phyloP scores from a whole-genome alignment of 2,113 vertebrate genomes.

The Sylvietta virens region DNA sequence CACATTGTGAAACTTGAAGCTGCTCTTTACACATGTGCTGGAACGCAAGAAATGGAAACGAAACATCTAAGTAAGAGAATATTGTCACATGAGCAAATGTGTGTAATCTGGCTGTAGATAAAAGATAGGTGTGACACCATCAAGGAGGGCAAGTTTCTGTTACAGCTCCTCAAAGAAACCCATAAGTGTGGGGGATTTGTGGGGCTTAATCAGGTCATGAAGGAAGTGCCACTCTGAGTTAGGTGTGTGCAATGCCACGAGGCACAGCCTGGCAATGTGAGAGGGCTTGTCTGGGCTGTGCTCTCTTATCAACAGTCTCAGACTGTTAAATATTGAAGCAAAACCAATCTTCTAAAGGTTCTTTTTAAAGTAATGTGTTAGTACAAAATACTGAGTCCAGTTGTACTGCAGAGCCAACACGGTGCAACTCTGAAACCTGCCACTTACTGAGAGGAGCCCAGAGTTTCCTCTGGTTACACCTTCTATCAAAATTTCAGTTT shows the following conservation, averaged over 20 bases:
- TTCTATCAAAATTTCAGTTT: not conserved
- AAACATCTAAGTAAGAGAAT: not conserved
- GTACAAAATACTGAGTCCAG: not conserved
- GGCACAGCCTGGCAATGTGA: not conserved
- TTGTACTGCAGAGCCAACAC: not conserved
- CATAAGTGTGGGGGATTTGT: accelerated
- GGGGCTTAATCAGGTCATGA: not conserved
- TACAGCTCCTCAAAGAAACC: not conserved
- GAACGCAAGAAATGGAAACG: not conserved
- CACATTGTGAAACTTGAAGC: not conserved
- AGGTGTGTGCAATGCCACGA: not conserved
- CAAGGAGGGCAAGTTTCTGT: not conserved
- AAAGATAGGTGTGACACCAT: not conserved
- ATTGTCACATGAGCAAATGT: not conserved
- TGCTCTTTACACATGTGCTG: not conserved
- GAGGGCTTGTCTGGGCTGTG: not conserved
- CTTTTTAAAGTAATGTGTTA: accelerated
- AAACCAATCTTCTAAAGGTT: not conserved
- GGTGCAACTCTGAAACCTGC: not conserved
- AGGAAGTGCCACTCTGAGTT: not conserved
- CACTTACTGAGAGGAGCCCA: not conserved
- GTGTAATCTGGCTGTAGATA: not conserved
- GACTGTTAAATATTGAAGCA: not conserved
- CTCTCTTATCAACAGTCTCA: not conserved
- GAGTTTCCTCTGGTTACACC: not conserved